phyloP scores from a whole-genome alignment of 2,797 vertebrate species.

The Eurystomus glaucurus region DNA sequence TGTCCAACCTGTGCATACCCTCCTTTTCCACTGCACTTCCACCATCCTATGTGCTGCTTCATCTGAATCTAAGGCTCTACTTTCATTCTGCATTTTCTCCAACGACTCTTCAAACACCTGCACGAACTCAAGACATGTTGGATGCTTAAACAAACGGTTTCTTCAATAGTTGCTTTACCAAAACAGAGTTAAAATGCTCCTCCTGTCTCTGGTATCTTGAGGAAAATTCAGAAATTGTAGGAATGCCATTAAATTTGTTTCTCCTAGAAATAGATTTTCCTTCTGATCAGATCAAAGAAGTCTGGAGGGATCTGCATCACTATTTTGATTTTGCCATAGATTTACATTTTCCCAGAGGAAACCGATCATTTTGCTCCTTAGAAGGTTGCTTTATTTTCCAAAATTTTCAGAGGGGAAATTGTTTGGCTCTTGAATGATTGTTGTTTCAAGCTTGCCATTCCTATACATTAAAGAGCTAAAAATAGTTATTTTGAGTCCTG shows the following conservation, averaged over 20 bases:
- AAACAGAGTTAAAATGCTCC: background rate
- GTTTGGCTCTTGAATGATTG: background rate
- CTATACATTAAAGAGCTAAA: background rate
- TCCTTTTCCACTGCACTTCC: background rate
- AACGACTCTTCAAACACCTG: background rate
- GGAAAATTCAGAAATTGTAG: background rate
- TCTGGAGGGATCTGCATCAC: background rate
- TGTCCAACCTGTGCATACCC: background rate
- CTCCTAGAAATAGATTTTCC: background rate
- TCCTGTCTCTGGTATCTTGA: background rate
- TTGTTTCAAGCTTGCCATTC: background rate
- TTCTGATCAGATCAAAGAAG: background rate
- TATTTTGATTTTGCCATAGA: background rate
- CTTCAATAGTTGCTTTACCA: background rate
- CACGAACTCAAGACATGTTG: background rate
- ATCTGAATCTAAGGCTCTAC: fast-evolving
- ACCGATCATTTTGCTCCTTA: background rate
- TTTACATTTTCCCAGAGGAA: background rate
- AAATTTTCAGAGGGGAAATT: background rate
- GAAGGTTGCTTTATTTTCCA: background rate
- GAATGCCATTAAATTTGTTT: background rate
- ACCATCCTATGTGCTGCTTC: background rate
- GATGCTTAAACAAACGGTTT: background rate
- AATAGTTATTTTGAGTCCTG: background rate
- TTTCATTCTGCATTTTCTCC: background rate